Percentiles rank a stretch among this genome's conserved stretches.
These are phyloP conservation scores for Mus minutoides DNA, from an alignment of 2,797 vertebrate species.

Conservation along the genomic window DNA sequence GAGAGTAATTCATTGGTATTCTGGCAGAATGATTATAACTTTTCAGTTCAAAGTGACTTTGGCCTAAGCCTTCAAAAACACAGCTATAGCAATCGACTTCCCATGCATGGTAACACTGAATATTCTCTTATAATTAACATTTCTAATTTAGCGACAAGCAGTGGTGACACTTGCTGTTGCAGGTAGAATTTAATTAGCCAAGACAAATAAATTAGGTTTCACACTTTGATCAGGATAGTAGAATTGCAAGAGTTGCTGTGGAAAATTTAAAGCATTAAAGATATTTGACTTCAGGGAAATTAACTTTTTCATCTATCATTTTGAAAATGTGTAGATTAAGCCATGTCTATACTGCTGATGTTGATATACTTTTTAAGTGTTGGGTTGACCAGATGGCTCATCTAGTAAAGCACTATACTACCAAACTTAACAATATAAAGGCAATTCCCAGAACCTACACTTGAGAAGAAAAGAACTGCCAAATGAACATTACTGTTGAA, in stretches of 20 bases:
- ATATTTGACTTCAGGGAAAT: conserved; percentile 62
- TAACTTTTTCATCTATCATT: conserved; percentile 58
- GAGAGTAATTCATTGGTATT: neutral
- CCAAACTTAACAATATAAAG: neutral
- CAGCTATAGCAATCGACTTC: neutral
- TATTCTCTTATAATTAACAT: conserved; percentile 74
- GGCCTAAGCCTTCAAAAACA: conserved; percentile 52
- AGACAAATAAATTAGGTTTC: conserved; percentile 72
- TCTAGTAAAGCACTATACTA: neutral
- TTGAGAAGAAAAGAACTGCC: neutral
- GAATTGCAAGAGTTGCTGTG: conserved; percentile 28
- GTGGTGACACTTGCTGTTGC: conserved; percentile 59
- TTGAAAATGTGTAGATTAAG: conserved; percentile 50
- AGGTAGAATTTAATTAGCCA: conserved; percentile 77
- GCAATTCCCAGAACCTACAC: neutral
- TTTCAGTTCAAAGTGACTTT: conserved; percentile 66
- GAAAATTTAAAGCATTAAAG: conserved; percentile 41
- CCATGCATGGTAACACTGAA: conserved; percentile 61
- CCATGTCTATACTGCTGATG: neutral
- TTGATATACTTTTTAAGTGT: conserved; percentile 5
- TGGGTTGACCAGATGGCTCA: neutral
- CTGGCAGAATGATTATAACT: conserved; percentile 42
- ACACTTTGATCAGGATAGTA: conserved; percentile 30
- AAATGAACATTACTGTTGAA: neutral
- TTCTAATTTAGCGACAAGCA: conserved; percentile 69